These are phyloP conservation scores for Heliconius nattereri DNA, from an alignment of 1,140 invertebrate species.

Conservation along the genomic window DNA sequence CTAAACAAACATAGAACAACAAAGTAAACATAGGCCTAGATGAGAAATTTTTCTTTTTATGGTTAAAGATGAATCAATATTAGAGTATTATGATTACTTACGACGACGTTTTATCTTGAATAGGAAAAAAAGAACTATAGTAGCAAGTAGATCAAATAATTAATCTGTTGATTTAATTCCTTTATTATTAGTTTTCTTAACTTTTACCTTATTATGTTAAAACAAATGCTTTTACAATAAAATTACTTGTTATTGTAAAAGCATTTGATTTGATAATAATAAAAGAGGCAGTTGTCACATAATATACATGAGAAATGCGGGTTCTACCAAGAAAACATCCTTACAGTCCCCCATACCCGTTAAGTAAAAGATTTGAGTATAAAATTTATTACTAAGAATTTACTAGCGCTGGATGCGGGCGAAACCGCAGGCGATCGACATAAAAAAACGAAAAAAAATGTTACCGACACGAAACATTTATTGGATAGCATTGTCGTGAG, in stretches of 20 bases:
- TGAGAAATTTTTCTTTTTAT: no score
- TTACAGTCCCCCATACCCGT: constrained; percentile 11
- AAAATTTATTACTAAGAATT: constrained; percentile 21
- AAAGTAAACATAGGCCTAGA: no score
- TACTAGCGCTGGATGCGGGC: constrained; percentile 22
- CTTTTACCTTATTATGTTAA: no score
- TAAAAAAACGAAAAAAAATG: constrained; percentile 4
- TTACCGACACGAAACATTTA: not conserved
- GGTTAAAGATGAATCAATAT: no score
- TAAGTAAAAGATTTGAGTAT: constrained; percentile 22
- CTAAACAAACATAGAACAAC: no score
- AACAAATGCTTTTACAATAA: no score
- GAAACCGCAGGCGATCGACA: constrained; percentile 23
- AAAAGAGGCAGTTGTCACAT: not conserved
- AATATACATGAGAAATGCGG: constrained; percentile 7
- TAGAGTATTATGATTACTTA: no score
- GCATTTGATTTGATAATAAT: not conserved
- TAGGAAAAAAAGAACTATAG: no score
- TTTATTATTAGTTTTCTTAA: not conserved
- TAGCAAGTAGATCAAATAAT: not conserved
- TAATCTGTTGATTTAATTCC: not conserved
- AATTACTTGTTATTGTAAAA: not conserved
- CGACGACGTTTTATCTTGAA: no score
- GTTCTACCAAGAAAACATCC: constrained; percentile 21
- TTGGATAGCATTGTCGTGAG: constrained; percentile 2